Base-by-base conservation (phyloP, 1,140 invertebrate species). In the Mamestra configurata region DNA sequence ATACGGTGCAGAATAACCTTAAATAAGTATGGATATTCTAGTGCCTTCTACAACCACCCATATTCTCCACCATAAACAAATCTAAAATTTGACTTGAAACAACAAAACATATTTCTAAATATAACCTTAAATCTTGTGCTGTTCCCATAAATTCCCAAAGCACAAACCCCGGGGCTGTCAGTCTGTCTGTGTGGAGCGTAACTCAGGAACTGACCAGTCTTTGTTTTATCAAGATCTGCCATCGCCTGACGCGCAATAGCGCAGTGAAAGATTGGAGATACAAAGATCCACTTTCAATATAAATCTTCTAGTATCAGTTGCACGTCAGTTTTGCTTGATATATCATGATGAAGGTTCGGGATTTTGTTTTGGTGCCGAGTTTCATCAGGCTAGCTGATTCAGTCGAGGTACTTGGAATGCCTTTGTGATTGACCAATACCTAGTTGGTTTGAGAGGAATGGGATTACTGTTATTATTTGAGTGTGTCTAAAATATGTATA, bases 191-290 rank as follows among this genome's bases (percentile, higher is more conserved):
- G 49, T 35, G 31, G n/a, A 27, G 59, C 75, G 75, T 77, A 77
- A 68, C 75, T 77, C 59, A 77, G 75, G 75, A 66, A 68, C 75
- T 77, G 49, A 61, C 61, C 61, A 77, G 61, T 35, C 61, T 66
- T 53, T 68, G 75, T 68, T 72, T 72, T 77, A 77, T 77, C 75
- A 53, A 20, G 43, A 76, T 64, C 73, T 77, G 61, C 75, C 75
- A 77, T 77, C 75, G 75, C 43, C 43, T 77, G 57, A 77, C 61
- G 68, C 68, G 75, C 75, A 77, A 77, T 55, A 68, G 43, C 61
- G 75, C 61, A 77, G 40, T 77, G 75, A 77, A 68, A 77, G 75
- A 77, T 77, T 53, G 27, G 40, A 77, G 75, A 77, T 77, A 77
- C 11, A 53, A 27, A 72, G 75, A 77, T 77, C 59, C 46, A 55